Base-by-base conservation (phyloP, 1,140 invertebrate species). In the Schlechtendalia chinensis region DNA sequence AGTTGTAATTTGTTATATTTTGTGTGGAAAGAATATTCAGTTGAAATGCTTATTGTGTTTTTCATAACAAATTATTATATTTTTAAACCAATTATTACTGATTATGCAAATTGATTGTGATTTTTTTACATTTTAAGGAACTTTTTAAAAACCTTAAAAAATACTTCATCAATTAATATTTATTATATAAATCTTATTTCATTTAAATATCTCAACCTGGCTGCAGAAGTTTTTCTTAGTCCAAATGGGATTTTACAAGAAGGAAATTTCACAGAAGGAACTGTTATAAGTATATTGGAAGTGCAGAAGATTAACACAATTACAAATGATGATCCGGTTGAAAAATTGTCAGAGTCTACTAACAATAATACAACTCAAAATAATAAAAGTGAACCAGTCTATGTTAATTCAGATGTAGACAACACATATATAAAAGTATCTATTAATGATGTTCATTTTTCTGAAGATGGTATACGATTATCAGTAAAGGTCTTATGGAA, bases 401-500 rank as follows among this genome's bases (percentile, higher is more conserved):
- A 77, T 27, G 53, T 77, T 59, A 77, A 77, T 77, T 59, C 72
- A 39, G 17, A 77, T 24, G 72, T 77, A 12, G 45, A 77, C 12
- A 77, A 77, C 16, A 45, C 53, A 24, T 77, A 77, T 45, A 6
- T 77, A 59, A 77, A 77, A 77, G 29, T 58, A 27, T 59, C 12
- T 59, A 24, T 77, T 27, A 27, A 22, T 27, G 45, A 77, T 59
- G 54, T 59, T 59, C 29, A 77, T 24, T 2, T 77, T 39, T 59
- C 32, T n/a, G 56, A 77, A 24, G n/a, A 59, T 77, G 54, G 53
- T 77, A 24, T 77, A 59, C 39, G 72, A 59, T 59, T 77, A 45
- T 77, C 72, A 45, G 6, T 77, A 17, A 77, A 77, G n/a, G 32
- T 77, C 16, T 17, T 59, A 24, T 77, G 72, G 72, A 77, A 77